Evolutionary conservation across 2,797 vertebrate species (phyloP).

Genomic region (Steatocranus sp.): DNA sequence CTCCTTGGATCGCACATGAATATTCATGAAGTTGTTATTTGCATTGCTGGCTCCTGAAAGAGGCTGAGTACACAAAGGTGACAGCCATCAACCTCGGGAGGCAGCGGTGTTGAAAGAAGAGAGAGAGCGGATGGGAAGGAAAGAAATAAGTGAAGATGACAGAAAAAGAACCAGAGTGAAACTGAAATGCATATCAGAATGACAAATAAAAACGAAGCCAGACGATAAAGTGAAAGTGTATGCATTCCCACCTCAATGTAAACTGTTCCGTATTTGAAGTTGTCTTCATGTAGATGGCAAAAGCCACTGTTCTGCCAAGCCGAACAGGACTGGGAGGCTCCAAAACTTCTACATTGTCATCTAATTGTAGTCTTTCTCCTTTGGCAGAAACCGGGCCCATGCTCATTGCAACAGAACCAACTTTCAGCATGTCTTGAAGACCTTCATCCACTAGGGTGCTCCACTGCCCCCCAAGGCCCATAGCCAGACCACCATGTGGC

Average conservation of each 20-base stretch:
- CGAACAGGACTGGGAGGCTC: constrained; percentile 85
- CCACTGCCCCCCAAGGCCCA: constrained; percentile 62
- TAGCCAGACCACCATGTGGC: constrained; percentile 50
- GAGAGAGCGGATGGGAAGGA: background rate
- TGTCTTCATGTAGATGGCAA: constrained; percentile 82
- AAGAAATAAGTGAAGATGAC: constrained; percentile 2
- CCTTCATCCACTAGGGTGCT: constrained; percentile 65
- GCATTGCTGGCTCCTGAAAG: constrained; percentile 64
- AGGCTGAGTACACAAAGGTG: constrained; percentile 67
- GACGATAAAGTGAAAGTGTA: background rate
- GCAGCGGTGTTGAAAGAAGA: constrained; percentile 29
- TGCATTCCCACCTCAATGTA: constrained; percentile 83
- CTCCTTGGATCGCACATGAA: constrained; percentile 34
- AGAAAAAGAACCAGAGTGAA: background rate
- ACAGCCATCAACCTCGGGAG: constrained; percentile 62
- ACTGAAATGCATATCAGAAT: background rate
- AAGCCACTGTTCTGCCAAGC: constrained; percentile 86
- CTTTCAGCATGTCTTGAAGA: constrained; percentile 78
- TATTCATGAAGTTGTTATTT: constrained; percentile 66
- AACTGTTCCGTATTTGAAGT: constrained; percentile 83
- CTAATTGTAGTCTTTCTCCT: constrained; percentile 79
- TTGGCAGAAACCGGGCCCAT: constrained; percentile 74
- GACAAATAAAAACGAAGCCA: background rate
- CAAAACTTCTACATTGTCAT: constrained; percentile 82
- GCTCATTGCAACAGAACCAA: constrained; percentile 83